Base-by-base conservation (phyloP, 2,113 vertebrate genomes). In the Vireo altiloquus region DNA sequence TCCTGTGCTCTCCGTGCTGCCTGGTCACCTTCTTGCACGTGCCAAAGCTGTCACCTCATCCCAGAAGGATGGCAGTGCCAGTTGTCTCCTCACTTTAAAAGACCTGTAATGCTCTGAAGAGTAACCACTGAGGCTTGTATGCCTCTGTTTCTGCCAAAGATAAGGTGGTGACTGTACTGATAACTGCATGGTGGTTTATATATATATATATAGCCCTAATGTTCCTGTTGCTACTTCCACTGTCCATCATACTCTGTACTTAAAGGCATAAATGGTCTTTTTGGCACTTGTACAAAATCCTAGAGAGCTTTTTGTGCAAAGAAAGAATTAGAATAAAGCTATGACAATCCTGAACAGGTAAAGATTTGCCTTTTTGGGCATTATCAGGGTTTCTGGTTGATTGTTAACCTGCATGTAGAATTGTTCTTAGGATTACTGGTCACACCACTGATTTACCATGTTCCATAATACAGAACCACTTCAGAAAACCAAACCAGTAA, bases 191-290 rank as follows among this genome's bases (percentile, higher is more conserved):
- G 12, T 47, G 15, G 46, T 25, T 59, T 6, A 5, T 5, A 16
- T 1, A 6, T 1, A 6, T 1, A 2, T 1, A 42, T 42, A 2
- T 0, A 30, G n/a, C 37, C 18, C 24, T 6, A 0, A 3, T 46
- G n/a, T 25, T 70, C 40, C 31, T 71, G 0, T 25, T 0, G 1
- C 50, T 37, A 3, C n/a, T 20, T 71, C 63, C 11, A 40, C 0
- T 40, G 25, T 10, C n/a, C 47, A 35, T 27, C 11, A 22, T 44
- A 23, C 9, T 5, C 1, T 49, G 5, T 16, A 10, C 22, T 24
- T 44, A 33, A 13, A 86, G 66, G 80, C 15, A 59, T 66, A 65
- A 85, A 24, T 7, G 15, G 8, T 35, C 15, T n/a, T 81, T 64
- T 15, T 27, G 19, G 27, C 28, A 24, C 20, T 66, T 53, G n/a